phyloP scores from a whole-genome alignment of 2,113 vertebrate species.

The Salvator merianae region DNA sequence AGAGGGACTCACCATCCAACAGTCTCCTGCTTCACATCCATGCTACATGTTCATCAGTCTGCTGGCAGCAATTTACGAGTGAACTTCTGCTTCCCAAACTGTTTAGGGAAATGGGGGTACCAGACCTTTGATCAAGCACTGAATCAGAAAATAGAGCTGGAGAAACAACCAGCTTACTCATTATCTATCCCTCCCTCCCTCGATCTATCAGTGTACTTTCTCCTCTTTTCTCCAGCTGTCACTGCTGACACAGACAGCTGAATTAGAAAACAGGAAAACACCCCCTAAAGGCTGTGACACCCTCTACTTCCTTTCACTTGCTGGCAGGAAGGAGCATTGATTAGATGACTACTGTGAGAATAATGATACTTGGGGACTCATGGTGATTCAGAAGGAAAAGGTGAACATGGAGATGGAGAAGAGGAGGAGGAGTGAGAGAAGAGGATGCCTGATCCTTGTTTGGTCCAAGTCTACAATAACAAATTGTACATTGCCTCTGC shows the following conservation, averaged over 20 bases:
- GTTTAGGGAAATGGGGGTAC: neutral
- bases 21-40: neutral
- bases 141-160: conserved; percentile 20
- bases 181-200: neutral
- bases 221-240: conserved; percentile 53
- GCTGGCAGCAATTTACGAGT: neutral
- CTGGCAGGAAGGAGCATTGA: conserved; percentile 53
- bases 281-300: conserved; percentile 44
- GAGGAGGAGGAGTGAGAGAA: neutral
- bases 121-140: neutral
- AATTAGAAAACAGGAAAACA: conserved; percentile 50
- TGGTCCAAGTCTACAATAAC: neutral
- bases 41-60: neutral
- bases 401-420: neutral
- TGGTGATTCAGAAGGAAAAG: conserved; percentile 14
- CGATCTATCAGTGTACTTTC: conserved; percentile 6
- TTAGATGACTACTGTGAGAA: conserved; percentile 48
- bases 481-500: no score
- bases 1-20: no score
- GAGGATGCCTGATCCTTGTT: neutral
- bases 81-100: neutral
- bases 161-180: conserved; percentile 18
- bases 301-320: conserved; percentile 37
- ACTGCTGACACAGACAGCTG: conserved; percentile 22
- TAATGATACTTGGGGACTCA: conserved; percentile 20